Conservation (phyloP, 2,797 vertebrate species). For the Esox lucius region DNA sequence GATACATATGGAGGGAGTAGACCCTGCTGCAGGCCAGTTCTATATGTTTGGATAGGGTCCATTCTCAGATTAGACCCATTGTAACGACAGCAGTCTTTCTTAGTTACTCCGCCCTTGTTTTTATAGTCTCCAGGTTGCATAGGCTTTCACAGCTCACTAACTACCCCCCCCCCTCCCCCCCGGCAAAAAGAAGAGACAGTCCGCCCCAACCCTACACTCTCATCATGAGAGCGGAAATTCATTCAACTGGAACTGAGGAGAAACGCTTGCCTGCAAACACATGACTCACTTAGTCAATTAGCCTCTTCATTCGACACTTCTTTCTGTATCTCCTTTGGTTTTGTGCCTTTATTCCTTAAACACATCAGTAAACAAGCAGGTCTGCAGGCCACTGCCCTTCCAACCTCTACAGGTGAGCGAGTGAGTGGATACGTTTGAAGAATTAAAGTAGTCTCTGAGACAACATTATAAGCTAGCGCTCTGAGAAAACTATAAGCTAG, state of each 20-base stretch:
- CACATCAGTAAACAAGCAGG: conserved; percentile 54
- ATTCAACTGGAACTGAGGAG: conserved; percentile 60
- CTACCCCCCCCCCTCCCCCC: conserved; percentile 16
- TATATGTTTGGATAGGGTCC: conserved; percentile 38
- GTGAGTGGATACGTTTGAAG: conserved; percentile 8
- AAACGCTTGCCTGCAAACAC: conserved; percentile 53
- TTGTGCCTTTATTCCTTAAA: conserved; percentile 48
- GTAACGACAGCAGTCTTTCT: conserved; percentile 39
- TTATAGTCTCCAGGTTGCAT: conserved; percentile 45
- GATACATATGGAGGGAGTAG: conserved; percentile 29
- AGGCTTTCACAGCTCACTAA: conserved; percentile 64
- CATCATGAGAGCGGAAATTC: conserved; percentile 47
- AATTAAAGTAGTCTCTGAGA: too few species aligned
- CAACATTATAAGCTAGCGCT: too few species aligned
- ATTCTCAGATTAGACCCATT: conserved; percentile 41
- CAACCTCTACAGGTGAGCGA: conserved; percentile 9
- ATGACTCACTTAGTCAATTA: conserved; percentile 69
- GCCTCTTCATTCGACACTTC: conserved; percentile 46
- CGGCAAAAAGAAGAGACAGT: background rate
- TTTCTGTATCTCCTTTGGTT: conserved; percentile 52
- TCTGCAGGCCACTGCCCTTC: conserved; percentile 34
- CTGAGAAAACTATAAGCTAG: too few species aligned
- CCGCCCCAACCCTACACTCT: conserved; percentile 16
- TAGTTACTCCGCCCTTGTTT: conserved; percentile 24
- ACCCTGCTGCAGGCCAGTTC: conserved; percentile 37